A percentile compares a stretch with the other conserved stretches of the same genome.
These are phyloP conservation scores for Orientallactaga bullata DNA, from an alignment of 2,113 vertebrate species.

Conservation along the genomic window DNA sequence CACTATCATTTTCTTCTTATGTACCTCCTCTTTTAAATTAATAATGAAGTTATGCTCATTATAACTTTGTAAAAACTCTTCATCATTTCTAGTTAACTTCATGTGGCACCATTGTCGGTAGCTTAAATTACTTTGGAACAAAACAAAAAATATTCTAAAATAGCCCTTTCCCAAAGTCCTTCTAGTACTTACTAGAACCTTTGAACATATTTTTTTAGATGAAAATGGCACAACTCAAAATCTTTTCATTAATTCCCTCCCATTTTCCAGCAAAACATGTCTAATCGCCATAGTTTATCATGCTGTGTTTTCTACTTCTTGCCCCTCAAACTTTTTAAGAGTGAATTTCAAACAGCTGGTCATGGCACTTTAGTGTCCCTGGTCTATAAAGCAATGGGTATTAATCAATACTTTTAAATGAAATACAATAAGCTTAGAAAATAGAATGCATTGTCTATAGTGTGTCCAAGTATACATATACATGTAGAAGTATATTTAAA, in stretches of 20 bases:
- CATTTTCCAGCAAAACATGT: not conserved
- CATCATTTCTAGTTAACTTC: not conserved
- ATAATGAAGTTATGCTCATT: not conserved
- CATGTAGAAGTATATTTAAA: not conserved
- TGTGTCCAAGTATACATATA: not conserved
- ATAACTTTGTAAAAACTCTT: not conserved
- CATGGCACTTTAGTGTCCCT: not conserved
- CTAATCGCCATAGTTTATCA: not conserved
- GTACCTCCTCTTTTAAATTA: slow-evolving; percentile 5
- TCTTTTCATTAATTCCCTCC: not conserved
- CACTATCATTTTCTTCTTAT: not conserved
- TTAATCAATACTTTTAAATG: slow-evolving; percentile 21
- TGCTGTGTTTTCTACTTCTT: not conserved
- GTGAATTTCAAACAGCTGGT: not conserved
- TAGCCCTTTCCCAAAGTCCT: slow-evolving; percentile 12
- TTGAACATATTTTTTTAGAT: slow-evolving; percentile 35
- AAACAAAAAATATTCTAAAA: not conserved
- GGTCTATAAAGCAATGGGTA: not conserved
- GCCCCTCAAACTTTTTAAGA: not conserved
- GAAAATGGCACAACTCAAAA: slow-evolving; percentile 4
- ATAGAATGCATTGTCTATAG: not conserved
- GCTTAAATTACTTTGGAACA: not conserved
- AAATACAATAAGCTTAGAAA: slow-evolving; percentile 31
- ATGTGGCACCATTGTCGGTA: slow-evolving; percentile 11
- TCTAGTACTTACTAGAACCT: not conserved